Conservation (phyloP, 2,888 invertebrate species). For the Ormyrus thymus region DNA sequence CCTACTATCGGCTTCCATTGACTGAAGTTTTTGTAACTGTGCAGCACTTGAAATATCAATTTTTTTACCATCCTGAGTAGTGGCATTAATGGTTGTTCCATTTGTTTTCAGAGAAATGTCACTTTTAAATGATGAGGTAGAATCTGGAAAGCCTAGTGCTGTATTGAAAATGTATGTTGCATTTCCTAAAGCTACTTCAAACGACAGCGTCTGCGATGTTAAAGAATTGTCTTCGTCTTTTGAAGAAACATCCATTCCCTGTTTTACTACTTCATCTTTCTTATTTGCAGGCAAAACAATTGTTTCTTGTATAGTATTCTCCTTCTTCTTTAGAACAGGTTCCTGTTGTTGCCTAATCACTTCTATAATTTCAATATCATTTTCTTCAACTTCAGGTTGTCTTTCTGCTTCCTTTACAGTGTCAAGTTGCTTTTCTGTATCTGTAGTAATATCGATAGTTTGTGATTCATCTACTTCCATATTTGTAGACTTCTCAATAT, state of each 20-base stretch:
- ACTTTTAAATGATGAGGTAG: constrained; percentile 38
- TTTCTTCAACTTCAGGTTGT: background rate
- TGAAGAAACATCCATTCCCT: background rate
- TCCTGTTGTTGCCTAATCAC: background rate
- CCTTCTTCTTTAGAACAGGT: background rate
- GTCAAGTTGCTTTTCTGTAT: background rate
- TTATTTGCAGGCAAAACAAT: background rate
- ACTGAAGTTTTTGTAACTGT: constrained; percentile 66
- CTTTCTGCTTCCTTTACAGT: constrained; percentile 14
- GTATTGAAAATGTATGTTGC: constrained; percentile 69
- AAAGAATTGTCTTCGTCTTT: constrained; percentile 49
- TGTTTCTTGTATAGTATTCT: background rate
- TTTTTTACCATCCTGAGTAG: constrained; percentile 64
- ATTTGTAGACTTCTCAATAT: constrained; percentile 16
- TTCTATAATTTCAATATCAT: background rate
- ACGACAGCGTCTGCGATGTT: constrained; percentile 62
- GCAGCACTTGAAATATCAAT: constrained; percentile 71
- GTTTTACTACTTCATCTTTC: background rate
- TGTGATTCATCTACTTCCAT: background rate
- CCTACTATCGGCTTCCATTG: constrained; percentile 43
- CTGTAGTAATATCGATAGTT: too few species aligned
- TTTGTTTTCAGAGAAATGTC: constrained; percentile 52
- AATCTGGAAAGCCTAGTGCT: constrained; percentile 61
- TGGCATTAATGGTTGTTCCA: constrained; percentile 58
- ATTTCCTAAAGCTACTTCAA: constrained; percentile 67